Evolutionary conservation across 2,113 vertebrate genomes (phyloP).

Genomic region (Bubo blakistoni): DNA sequence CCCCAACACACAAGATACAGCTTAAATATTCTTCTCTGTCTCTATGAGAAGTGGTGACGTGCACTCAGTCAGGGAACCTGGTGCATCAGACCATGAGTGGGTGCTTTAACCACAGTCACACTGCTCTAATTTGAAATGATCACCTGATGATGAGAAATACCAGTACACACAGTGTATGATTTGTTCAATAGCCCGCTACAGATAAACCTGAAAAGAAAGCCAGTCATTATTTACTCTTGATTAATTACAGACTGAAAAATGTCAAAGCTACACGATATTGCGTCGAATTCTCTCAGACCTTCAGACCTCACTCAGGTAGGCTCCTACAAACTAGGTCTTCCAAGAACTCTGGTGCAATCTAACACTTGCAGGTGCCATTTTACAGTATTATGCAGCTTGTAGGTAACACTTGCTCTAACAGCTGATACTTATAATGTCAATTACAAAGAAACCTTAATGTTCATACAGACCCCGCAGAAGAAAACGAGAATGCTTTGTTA

Average conservation of each 20-base stretch:
- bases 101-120: background rate
- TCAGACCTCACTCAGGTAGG: background rate
- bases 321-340: background rate
- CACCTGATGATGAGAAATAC: background rate
- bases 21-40: background rate
- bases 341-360: background rate
- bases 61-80: background rate
- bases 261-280: background rate
- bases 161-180: background rate
- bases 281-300: background rate
- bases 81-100: background rate
- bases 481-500: slow-evolving; percentile 80
- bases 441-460: background rate
- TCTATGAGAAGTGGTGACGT: background rate
- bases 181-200: background rate
- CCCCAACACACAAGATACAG: background rate
- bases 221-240: background rate
- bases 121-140: background rate
- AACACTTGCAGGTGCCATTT: background rate
- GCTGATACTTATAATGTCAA: background rate
- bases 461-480: slow-evolving; percentile 77
- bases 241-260: background rate
- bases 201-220: background rate
- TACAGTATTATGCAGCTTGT: background rate
- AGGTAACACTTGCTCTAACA: background rate